These are phyloP conservation scores for Coryphaenoides rupestris DNA, from an alignment of 2,113 vertebrate genomes.

Conservation along the genomic window DNA sequence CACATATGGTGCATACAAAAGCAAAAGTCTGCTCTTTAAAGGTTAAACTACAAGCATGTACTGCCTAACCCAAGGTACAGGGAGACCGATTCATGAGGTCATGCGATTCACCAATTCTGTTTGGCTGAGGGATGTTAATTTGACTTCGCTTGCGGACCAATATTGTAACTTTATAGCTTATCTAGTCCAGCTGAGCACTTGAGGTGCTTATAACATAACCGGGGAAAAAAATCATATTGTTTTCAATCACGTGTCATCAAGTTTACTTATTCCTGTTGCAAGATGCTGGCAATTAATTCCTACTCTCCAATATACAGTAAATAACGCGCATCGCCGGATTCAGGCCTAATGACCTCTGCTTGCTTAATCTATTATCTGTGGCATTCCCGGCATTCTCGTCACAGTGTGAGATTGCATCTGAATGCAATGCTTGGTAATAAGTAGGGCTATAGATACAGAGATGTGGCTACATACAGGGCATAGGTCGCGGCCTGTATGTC, in stretches of 20 bases:
- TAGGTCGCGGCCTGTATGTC: no score
- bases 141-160: no score
- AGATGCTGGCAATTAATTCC: no score
- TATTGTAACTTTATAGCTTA: no score
- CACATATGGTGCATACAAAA: conserved; percentile 29
- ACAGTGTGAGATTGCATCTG: neutral
- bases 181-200: no score
- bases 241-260: no score
- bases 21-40: conserved; percentile 8
- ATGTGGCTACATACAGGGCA: neutral
- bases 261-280: no score
- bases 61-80: conserved; percentile 1
- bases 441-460: neutral
- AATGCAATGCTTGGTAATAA: conserved; percentile 3
- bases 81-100: neutral
- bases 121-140: neutral
- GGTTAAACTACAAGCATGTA: neutral
- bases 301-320: no score
- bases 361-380: conserved; percentile 37
- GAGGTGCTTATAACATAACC: no score
- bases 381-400: conserved; percentile 39
- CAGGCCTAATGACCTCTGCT: conserved; percentile 17
- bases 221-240: neutral
- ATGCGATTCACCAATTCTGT: conserved; percentile 1
- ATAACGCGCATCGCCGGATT: neutral